A percentile compares a stretch with the other conserved stretches of the same genome.
These are phyloP conservation scores for Leucozona laternaria DNA, from an alignment of 2,888 invertebrate species.

Conservation along the genomic window DNA sequence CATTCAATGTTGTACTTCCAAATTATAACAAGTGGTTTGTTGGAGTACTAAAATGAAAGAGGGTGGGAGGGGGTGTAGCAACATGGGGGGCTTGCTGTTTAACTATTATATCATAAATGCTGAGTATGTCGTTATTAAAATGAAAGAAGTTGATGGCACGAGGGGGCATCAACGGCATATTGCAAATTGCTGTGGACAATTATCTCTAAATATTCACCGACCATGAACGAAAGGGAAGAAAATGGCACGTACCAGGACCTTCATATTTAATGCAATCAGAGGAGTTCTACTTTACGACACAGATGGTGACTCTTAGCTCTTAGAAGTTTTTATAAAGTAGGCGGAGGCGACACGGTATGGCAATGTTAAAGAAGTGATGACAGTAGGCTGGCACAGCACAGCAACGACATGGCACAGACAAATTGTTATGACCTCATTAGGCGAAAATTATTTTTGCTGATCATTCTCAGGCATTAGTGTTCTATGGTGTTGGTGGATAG, in stretches of 20 bases:
- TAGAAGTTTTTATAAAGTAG: conserved; percentile 49
- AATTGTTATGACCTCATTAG: conserved; percentile 66
- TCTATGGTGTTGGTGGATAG: not conserved
- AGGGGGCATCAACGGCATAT: conserved; percentile 35
- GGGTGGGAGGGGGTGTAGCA: not conserved
- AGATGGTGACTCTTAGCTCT: conserved; percentile 56
- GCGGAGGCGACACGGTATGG: not conserved
- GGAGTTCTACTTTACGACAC: conserved; percentile 65
- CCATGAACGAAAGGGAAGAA: conserved; percentile 58
- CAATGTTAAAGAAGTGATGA: conserved; percentile 14
- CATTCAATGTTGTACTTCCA: conserved; percentile 12
- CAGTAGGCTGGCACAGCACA: conserved; percentile 23
- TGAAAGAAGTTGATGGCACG: conserved; percentile 47
- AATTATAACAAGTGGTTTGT: not conserved
- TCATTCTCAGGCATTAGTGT: conserved; percentile 15
- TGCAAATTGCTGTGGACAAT: conserved; percentile 68
- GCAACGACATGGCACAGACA: conserved; percentile 31
- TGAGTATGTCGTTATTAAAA: conserved; percentile 66
- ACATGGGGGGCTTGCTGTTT: conserved; percentile 34
- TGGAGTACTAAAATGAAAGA: not conserved
- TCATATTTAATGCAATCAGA: conserved; percentile 63
- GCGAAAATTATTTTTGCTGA: conserved; percentile 48
- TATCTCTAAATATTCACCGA: conserved; percentile 71
- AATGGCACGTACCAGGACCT: conserved; percentile 66
- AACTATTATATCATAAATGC: conserved; percentile 60